phyloP scores from a whole-genome alignment of 2,797 vertebrate genomes.

The Sebastes minor region DNA sequence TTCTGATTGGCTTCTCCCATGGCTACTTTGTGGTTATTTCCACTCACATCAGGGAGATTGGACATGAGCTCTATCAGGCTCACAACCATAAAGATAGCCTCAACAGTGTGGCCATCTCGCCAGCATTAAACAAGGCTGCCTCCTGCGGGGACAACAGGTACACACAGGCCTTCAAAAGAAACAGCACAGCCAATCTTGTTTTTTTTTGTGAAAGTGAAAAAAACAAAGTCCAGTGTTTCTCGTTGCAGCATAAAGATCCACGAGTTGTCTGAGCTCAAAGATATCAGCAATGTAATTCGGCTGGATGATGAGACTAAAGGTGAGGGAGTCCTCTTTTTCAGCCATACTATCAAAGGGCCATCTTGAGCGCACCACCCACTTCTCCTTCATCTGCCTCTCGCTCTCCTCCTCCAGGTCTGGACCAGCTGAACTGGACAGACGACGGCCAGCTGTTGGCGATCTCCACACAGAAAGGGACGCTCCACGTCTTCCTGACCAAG shows the following conservation, averaged over 20 bases:
- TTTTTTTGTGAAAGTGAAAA: background rate
- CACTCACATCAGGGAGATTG: conserved; percentile 94
- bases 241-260: conserved; percentile 93
- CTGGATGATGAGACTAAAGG: conserved; percentile 98
- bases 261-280: conserved; percentile 92
- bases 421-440: conserved; percentile 94
- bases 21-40: conserved; percentile 96
- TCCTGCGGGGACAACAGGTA: conserved; percentile 95
- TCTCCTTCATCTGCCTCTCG: background rate
- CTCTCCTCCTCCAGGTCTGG: conserved; percentile 85
- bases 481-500: conserved; percentile 92
- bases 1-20: conserved; percentile 95
- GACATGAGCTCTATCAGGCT: conserved; percentile 92
- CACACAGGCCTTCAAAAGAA: background rate
- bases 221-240: conserved; percentile 66
- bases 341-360: background rate
- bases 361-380: background rate
- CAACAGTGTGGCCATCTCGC: conserved; percentile 91
- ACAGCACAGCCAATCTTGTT: background rate
- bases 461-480: background rate
- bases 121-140: conserved; percentile 93
- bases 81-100: conserved; percentile 93
- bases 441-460: conserved; percentile 85
- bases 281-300: conserved; percentile 92
- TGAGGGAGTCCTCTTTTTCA: conserved; percentile 55